Base-by-base conservation (phyloP, 2,797 vertebrate species). In the Alauda arvensis region DNA sequence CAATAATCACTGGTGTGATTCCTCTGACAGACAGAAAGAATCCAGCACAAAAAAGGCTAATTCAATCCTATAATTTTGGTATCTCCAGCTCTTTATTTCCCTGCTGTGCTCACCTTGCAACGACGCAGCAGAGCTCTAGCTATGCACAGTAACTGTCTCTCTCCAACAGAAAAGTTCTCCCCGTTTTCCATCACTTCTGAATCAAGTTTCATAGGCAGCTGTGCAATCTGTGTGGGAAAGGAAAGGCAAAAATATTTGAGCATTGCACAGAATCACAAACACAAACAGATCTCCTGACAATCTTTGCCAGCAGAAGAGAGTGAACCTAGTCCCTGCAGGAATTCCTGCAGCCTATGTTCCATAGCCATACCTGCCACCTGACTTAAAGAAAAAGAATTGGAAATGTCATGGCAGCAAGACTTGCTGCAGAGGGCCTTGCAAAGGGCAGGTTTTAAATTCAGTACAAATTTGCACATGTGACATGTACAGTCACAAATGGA, bases 101-200 rank as follows among this genome's bases (percentile, higher is more conserved):
- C 42, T 4, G 0, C 10, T 25, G 1, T 9, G 16, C 92, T 92
- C 75, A 98, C 98, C 98, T 98, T 99, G 94, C 98, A 98, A 66
- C 96, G 98, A 43, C 98, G 97, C 34, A 99, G 97, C 66, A 99
- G 95, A 67, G 97, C 98, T 92, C 98, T 97, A 6, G 98, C 98
- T 56, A 99, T 97, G 78, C 98, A 99, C 52, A 99, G 87, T 52
- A 99, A 96, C 96, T 99, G 98, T 48, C 98, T 96, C 76, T 99
- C 98, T 62, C 98, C 98, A 66, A 99, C 98, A 0, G 98, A 99
- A 92, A 99, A 99, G 95, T 99, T 99, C 39, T 99, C 98, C 8
- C 98, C 98, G 0, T 99, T 99, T 96, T 99, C 98, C 95, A 98
- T 96, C 85, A 99, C 98, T 96, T 99, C 98, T 2, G 98, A 98